Conservation (phyloP, 2,113 vertebrate genomes). For the Dasyprocta punctata region DNA sequence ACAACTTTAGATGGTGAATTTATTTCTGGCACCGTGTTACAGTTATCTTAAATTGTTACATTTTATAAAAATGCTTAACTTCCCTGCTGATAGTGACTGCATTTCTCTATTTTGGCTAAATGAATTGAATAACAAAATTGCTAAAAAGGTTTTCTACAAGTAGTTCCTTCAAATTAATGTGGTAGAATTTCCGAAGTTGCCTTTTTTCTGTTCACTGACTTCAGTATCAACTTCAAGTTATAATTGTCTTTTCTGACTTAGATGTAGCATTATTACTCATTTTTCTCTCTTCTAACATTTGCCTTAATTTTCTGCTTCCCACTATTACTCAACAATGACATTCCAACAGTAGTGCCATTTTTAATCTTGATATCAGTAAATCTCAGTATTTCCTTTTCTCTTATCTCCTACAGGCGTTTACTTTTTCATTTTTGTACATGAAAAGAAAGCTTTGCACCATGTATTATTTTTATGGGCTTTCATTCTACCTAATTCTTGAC, state of each 20-base stretch:
- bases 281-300: slow-evolving; percentile 16
- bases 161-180: slow-evolving; percentile 76
- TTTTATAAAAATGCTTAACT: slow-evolving; percentile 76
- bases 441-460: slow-evolving; percentile 76
- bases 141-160: slow-evolving; percentile 65
- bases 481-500: slow-evolving; percentile 79
- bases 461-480: slow-evolving; percentile 82
- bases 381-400: slow-evolving; percentile 55
- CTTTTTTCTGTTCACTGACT: slow-evolving; percentile 69
- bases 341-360: not conserved
- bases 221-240: slow-evolving; percentile 55
- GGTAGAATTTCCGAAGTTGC: slow-evolving; percentile 60
- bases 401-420: slow-evolving; percentile 26
- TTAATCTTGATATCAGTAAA: slow-evolving; percentile 44
- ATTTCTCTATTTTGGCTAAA: slow-evolving; percentile 71
- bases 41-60: slow-evolving; percentile 73
- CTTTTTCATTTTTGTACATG: slow-evolving; percentile 64
- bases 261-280: not conserved
- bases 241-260: slow-evolving; percentile 35
- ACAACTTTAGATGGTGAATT: slow-evolving; percentile 74
- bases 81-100: slow-evolving; percentile 75
- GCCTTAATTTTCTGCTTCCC: slow-evolving; percentile 42
- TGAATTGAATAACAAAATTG: slow-evolving; percentile 72
- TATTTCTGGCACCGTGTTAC: slow-evolving; percentile 67
- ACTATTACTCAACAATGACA: not conserved